phyloP scores from a whole-genome alignment of 1,140 invertebrate genomes.

The Microplitis demolitor region DNA sequence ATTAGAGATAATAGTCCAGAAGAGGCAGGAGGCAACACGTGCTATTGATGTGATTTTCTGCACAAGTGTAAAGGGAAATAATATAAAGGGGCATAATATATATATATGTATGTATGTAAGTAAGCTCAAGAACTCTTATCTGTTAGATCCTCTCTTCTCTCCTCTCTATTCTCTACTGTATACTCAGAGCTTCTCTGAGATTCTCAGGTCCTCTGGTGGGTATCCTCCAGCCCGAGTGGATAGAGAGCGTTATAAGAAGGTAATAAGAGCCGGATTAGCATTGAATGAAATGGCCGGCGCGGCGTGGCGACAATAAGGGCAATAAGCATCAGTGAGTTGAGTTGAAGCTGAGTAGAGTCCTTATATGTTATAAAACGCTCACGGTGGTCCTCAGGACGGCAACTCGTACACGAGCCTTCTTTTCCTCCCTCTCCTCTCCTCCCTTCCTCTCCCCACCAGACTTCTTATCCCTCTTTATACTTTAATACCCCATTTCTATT shows the following conservation, averaged over 20 bases:
- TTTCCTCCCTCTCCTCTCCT: constrained; percentile 13
- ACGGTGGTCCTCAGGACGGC: constrained; percentile 29
- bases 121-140: neutral
- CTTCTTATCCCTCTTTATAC: neutral
- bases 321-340: constrained; percentile 37
- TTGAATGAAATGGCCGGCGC: constrained; percentile 59
- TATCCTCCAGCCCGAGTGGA: too few species aligned
- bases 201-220: constrained; percentile 32
- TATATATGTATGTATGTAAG: neutral
- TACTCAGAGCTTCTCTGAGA: neutral
- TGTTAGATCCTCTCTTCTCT: too few species aligned
- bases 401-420: constrained; percentile 20
- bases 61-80: too few species aligned
- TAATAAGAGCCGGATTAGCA: constrained; percentile 63
- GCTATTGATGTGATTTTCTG: constrained; percentile 17
- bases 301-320: constrained; percentile 50
- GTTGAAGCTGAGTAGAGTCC: constrained; percentile 26
- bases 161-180: too few species aligned
- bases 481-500: neutral
- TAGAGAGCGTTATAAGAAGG: constrained; percentile 55
- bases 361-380: constrained; percentile 37
- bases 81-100: too few species aligned
- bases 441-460: neutral
- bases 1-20: neutral
- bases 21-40: constrained; percentile 28